phyloP scores from a whole-genome alignment of 2,888 invertebrate genomes.

The Tinea trinotella region DNA sequence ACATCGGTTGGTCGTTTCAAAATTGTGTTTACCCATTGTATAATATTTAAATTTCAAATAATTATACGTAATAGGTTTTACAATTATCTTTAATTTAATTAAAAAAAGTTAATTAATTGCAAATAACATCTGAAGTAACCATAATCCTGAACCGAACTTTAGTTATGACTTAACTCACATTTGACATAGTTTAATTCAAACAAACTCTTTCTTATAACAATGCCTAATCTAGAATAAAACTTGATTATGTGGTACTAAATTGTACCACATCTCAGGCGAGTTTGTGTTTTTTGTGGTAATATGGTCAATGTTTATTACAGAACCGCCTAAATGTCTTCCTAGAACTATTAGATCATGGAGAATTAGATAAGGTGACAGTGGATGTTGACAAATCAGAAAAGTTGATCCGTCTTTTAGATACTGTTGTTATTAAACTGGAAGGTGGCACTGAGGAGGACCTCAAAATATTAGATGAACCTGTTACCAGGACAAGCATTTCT shows the following conservation, averaged over 20 bases:
- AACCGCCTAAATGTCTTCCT: conserved; percentile 91
- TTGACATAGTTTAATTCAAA: too few relatives aligned
- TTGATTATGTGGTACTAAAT: conserved; percentile 19
- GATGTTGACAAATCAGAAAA: conserved; percentile 89
- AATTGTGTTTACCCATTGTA: too few relatives aligned
- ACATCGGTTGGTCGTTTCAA: too few relatives aligned
- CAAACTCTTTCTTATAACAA: too few relatives aligned
- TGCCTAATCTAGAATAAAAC: conserved; percentile 18
- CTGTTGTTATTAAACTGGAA: conserved; percentile 96
- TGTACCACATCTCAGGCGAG: too few relatives aligned
- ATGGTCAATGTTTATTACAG: conserved; percentile 57
- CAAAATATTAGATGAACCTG: conserved; percentile 83
- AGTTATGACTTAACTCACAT: too few relatives aligned
- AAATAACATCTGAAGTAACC: not conserved
- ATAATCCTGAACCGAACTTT: too few relatives aligned
- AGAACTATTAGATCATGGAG: conserved; percentile 82
- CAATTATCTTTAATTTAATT: too few relatives aligned
- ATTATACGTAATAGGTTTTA: too few relatives aligned
- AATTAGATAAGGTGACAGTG: conserved; percentile 83
- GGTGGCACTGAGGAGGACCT: conserved; percentile 93
- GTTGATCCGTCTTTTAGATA: conserved; percentile 90
- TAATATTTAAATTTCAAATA: too few relatives aligned
- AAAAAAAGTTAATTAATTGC: too few relatives aligned
- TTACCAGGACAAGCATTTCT: conserved; percentile 26
- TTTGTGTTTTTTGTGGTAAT: too few relatives aligned